Base-by-base conservation (phyloP, 2,888 invertebrate genomes). In the Apotomis capreana region DNA sequence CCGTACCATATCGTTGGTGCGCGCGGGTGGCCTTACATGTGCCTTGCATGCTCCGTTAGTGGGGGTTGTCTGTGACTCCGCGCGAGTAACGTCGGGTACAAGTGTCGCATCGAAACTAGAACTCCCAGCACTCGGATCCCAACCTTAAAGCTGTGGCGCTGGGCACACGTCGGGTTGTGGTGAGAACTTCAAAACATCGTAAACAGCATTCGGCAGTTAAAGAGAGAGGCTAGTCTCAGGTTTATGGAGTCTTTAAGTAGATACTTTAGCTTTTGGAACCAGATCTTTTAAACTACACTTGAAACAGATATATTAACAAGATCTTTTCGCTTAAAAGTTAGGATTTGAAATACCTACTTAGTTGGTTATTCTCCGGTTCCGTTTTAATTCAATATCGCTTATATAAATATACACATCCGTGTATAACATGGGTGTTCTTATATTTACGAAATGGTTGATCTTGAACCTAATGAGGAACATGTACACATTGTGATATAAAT, bases 141-240 rank as follows among this genome's bases (percentile, higher is more conserved):
- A 15, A 44, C 37, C 36, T 60, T 51, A n/a, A n/a, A n/a, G 3
- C n/a, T 5, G 3, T 10, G 8, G 3, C n/a, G n/a, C 3, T 36
- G 6, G 26, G 70, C 67, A 3, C 9, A 40, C n/a, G 55, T 67
- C 49, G 3, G 37, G n/a, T 37, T 55, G 36, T 4, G 15, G 9
- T n/a, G 13, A 12, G 13, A 4, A 36, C 12, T 5, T 58, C 58
- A 40, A 70, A 67, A 70, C 70, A 67, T 70, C 70, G 70, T 70
- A 61, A 70, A 70, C 60, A 55, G 69, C 13, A n/a, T 70, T 70
- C 37, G 65, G 65, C 65, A 70, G 70, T 70, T 65, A 67, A 49
- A 52, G 49, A 26, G 62, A 55, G 62, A 52, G 63, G 52, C 52
- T 65, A 60, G 60, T 52, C 46, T 37, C 49, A 55, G 60, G 65